phyloP scores from a whole-genome alignment of 2,888 invertebrate species.

The Spisula subtruncata region DNA sequence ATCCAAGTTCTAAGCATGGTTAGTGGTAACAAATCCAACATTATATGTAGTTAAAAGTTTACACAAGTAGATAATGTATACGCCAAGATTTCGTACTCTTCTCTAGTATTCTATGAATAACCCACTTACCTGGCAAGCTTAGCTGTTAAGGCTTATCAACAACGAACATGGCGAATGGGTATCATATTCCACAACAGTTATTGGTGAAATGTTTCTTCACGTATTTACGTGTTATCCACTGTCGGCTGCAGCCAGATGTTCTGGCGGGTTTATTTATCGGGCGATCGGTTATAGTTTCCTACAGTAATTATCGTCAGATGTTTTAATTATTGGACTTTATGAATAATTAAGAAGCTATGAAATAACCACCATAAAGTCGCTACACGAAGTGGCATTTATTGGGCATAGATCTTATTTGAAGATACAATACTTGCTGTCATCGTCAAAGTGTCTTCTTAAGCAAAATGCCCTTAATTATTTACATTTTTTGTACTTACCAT shows the following conservation, averaged over 20 bases:
- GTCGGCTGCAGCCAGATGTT: background rate
- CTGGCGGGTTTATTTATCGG: background rate
- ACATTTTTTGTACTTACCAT: too few relatives aligned
- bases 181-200: background rate
- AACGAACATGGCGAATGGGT: background rate
- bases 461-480: too few relatives aligned
- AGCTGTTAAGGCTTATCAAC: slow-evolving; percentile 16
- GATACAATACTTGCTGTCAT: background rate
- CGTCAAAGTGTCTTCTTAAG: background rate
- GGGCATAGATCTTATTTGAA: background rate
- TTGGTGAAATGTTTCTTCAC: background rate
- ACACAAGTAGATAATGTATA: background rate
- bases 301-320: background rate
- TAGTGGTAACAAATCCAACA: background rate
- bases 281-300: background rate
- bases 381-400: background rate
- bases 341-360: slow-evolving; percentile 8
- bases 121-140: slow-evolving; percentile 7
- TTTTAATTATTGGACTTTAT: background rate
- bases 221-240: background rate
- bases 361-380: background rate
- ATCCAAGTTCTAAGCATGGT: background rate
- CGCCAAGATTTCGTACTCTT: background rate
- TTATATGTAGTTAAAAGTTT: background rate
- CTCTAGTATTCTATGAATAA: background rate